Base-by-base conservation (phyloP, 2,797 vertebrate genomes). In the Arctocebus calabarensis region DNA sequence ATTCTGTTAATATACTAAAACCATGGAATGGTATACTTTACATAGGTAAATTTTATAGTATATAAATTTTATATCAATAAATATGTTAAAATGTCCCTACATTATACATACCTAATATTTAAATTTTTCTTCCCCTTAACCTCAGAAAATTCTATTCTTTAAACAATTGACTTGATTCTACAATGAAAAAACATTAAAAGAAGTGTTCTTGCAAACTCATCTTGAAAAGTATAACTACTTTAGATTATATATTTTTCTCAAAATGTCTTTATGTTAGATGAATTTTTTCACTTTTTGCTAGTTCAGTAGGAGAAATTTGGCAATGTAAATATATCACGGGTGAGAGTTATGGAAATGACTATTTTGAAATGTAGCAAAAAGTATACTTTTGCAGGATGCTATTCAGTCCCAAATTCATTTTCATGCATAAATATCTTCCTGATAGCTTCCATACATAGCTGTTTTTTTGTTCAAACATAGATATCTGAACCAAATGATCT, bases 251-350 rank as follows among this genome's bases (percentile, higher is more conserved):
- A 77, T 88, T 91, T 97, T 86, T 78, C 23, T 91, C 68, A n/a
- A 84, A 83, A 71, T 4, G 75, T 74, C 40, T 96, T 91, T 91
- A 86, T 78, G 43, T 66, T 61, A 91, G 71, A 94, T 81, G 55
- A 82, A 77, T 52, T 86, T 96, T 78, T 96, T 96, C 79, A 91
- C 52, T 81, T 92, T 84, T 73, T 95, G 34, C 75, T 93, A 89
- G 74, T 81, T 95, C 62, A 91, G 86, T 77, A 86, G 86, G 70
- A 96, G 61, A 45, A 43, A 94, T 95, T 74, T 97, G 84, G 81
- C 89, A 97, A 89, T 83, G n/a, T 55, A 93, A 96, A 91, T 97
- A 79, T 89, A 95, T 96, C 87, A 91, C 34, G 64, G 68, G 10
- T 96, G 48, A 89, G 90, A 70, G 23, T 78, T 84, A 88, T 86